Evolutionary conservation across 2,113 vertebrate genomes (phyloP).

Genomic region (Eulemur macaco): DNA sequence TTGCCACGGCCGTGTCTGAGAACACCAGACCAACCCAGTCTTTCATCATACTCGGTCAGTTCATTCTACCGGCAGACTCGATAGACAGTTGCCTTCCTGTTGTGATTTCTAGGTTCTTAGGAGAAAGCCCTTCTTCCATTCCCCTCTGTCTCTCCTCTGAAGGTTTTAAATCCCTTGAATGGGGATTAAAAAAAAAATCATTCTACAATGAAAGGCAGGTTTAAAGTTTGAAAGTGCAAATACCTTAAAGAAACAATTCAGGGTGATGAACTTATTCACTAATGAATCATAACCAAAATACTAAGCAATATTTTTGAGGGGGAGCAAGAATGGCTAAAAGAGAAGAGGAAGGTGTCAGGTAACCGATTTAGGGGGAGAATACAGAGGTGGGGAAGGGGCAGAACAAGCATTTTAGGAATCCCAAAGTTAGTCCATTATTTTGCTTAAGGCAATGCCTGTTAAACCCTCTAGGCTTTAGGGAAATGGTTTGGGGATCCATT

Average conservation of each 20-base stretch:
- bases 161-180: not conserved
- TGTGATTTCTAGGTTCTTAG: conserved; percentile 37
- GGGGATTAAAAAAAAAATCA: conserved; percentile 6
- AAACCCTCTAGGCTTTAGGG: not conserved
- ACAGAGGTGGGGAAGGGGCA: not conserved
- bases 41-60: not conserved
- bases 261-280: not conserved
- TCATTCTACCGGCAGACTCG: conserved; percentile 28
- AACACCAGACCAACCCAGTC: not conserved
- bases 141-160: not conserved
- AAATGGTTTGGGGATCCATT: not conserved
- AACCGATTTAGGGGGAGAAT: not conserved
- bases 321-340: not conserved
- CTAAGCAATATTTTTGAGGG: not conserved
- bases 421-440: not conserved
- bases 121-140: not conserved
- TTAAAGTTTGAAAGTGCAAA: conserved; percentile 34
- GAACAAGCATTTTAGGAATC: not conserved
- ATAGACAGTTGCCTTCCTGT: conserved; percentile 24
- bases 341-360: not conserved
- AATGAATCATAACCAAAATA: not conserved
- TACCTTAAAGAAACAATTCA: conserved; percentile 45
- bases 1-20: not conserved
- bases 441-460: not conserved
- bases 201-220: not conserved